Conservation (phyloP, 2,113 vertebrate species). For the Nanorana parkeri region DNA sequence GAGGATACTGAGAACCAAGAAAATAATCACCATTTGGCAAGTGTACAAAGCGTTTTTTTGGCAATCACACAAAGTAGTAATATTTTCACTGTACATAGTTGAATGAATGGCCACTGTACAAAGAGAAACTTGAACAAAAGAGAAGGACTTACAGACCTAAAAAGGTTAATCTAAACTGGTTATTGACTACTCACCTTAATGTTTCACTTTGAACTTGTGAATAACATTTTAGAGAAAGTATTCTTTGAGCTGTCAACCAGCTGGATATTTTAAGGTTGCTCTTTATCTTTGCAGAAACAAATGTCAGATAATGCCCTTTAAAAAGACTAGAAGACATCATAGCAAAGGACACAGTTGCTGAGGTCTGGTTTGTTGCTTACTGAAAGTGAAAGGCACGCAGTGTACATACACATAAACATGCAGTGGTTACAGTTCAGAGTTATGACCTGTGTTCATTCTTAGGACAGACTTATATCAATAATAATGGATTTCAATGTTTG, state of each 20-base stretch:
- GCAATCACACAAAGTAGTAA: no score
- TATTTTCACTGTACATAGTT: no score
- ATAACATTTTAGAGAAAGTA: slow-evolving; percentile 54
- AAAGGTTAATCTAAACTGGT: not conserved
- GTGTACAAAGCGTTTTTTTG: no score
- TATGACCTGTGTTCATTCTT: not conserved
- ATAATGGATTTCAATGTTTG: no score
- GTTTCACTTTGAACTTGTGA: slow-evolving; percentile 6
- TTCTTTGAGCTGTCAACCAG: slow-evolving; percentile 67
- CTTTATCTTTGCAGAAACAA: slow-evolving; percentile 65
- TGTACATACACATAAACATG: not conserved
- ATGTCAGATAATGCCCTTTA: slow-evolving; percentile 70
- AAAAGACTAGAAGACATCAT: slow-evolving; percentile 64
- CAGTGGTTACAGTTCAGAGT: not conserved
- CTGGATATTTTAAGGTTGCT: slow-evolving; percentile 62
- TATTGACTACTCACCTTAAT: not conserved
- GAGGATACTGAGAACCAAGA: no score
- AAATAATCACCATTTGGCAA: no score
- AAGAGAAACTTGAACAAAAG: no score
- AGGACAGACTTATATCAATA: no score
- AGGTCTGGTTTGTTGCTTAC: slow-evolving; percentile 5
- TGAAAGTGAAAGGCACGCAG: slow-evolving; percentile 21
- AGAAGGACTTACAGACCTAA: no score
- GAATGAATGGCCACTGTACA: no score
- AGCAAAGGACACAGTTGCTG: slow-evolving; percentile 60